Evolutionary conservation across 2,797 vertebrate genomes (phyloP).

Genomic region (Euphonia xanthogaster): DNA sequence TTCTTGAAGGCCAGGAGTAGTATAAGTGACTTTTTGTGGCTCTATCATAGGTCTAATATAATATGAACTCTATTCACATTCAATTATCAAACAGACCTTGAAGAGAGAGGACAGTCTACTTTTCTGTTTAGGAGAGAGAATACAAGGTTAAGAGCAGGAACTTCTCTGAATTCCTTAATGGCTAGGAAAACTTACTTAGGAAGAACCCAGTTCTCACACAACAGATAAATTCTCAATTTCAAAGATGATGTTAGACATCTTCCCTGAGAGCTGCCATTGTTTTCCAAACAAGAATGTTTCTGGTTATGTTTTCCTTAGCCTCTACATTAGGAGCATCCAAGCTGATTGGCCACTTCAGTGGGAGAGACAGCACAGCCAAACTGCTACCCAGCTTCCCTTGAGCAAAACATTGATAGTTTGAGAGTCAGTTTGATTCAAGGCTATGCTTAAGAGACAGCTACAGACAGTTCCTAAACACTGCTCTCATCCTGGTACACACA

Average conservation of each 20-base stretch:
- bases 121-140: not conserved
- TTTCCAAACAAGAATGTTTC: not conserved
- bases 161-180: not conserved
- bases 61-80: not conserved
- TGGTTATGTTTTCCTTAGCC: not conserved
- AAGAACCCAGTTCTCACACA: not conserved
- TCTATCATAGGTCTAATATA: not conserved
- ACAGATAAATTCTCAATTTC: not conserved
- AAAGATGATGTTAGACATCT: not conserved
- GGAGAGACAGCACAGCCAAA: not conserved
- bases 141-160: not conserved
- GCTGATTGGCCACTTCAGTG: accelerated
- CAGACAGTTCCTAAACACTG: not conserved
- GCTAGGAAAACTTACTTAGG: not conserved
- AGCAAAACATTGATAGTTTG: not conserved
- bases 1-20: not conserved
- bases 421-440: not conserved
- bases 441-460: not conserved
- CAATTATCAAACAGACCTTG: not conserved
- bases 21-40: not conserved
- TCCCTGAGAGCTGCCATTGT: not conserved
- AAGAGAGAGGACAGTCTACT: not conserved
- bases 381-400: not conserved
- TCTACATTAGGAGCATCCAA: not conserved
- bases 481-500: not conserved